Evolutionary conservation across 2,113 vertebrate species (phyloP), one percentile per base, ranked within the genome.

Genomic region (Rhinoderma darwinii): DNA sequence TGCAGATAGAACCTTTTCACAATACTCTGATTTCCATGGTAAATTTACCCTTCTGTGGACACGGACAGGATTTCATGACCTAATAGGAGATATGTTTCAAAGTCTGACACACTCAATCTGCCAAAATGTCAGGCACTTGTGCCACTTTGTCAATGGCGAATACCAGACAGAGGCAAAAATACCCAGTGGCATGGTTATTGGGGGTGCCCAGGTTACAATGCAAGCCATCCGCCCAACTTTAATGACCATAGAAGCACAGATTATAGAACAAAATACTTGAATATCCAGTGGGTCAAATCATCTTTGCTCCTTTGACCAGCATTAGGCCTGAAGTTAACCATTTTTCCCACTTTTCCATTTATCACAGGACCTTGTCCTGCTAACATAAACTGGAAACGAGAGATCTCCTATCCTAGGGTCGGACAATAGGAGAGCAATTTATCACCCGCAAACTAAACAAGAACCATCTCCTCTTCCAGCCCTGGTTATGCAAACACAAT

Each of bases 361-460:
- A 44, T 30, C 51, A 77, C 20, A 3, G 8, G 22, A 56, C 22
- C 37, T 73, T 37, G n/a, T 20, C 47, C 44, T 56, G 11, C 66
- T 18, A 82, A 44, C 15, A 7, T 66, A 17, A 3, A 37, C 12
- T 41, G 68, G 20, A 84, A 73, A 72, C 11, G 35, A 72, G 54
- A 59, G 15, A 76, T 15, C 43, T 27, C 15, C 14, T 9, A 75
- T n/a, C n/a, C 8, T 2, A 63, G 11, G 6, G 51, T 63, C 25
- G 3, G 84, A 25, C 39, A 66, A 84, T 89, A 89, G 85, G 88
- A 68, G 88, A 89, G 84, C 81, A 80, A 90, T 56, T 47, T 89
- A 90, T 89, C 88, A 91, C 89, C 88, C 73, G 78, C 44, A 61
- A 88, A 89, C 54, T 77, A 63, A 78, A 79, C 37, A 56, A 32